These are phyloP conservation scores for Heliconius sara DNA, from an alignment of 2,888 invertebrate species.

Conservation along the genomic window DNA sequence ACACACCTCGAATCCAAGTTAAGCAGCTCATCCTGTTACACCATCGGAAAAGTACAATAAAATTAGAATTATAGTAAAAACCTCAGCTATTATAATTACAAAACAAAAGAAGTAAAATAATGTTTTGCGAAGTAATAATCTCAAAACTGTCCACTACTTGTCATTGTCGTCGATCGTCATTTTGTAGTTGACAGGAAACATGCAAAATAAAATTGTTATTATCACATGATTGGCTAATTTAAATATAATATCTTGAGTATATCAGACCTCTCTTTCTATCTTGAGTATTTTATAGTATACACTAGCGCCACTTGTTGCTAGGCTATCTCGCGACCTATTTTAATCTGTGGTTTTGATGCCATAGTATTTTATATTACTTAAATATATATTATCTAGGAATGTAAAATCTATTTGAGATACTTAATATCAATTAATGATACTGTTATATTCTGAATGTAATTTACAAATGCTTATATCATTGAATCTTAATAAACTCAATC, in stretches of 20 bases:
- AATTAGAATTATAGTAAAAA: not conserved
- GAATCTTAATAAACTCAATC: no score
- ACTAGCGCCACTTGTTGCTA: constrained; percentile 37
- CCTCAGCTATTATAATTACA: constrained; percentile 11
- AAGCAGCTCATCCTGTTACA: constrained; percentile 74
- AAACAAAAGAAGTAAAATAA: constrained; percentile 29
- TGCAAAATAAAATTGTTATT: constrained; percentile 35
- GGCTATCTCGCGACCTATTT: not conserved
- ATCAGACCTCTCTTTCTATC: constrained; percentile 30
- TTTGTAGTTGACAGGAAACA: constrained; percentile 38
- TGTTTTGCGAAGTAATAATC: constrained; percentile 37
- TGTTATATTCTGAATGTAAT: no score
- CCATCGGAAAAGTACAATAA: constrained; percentile 54
- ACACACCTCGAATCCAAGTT: constrained; percentile 76
- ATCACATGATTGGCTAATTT: constrained; percentile 40
- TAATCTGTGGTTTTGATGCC: constrained; percentile 1
- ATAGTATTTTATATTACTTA: not conserved
- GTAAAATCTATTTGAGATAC: no score
- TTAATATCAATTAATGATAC: no score
- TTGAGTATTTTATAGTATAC: not conserved
- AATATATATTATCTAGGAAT: no score
- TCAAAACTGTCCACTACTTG: constrained; percentile 37
- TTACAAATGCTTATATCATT: no score
- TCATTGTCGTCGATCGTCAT: constrained; percentile 35
- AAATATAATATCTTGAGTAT: constrained; percentile 10